These are phyloP conservation scores for Apus apus DNA, from an alignment of 2,113 vertebrate genomes.

Conservation along the genomic window DNA sequence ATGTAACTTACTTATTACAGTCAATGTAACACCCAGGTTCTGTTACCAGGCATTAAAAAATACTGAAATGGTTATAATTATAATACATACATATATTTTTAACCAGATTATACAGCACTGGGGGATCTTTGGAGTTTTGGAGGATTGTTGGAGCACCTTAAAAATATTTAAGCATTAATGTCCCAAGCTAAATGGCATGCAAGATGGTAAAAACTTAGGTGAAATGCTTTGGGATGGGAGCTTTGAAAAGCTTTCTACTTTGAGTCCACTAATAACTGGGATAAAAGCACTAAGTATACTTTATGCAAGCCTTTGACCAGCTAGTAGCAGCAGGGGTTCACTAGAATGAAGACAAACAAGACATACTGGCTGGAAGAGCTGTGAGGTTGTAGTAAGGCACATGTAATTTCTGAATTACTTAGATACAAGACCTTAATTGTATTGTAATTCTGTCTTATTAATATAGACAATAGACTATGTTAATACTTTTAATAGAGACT, in stretches of 20 bases:
- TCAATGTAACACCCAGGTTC: background rate
- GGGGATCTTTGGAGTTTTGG: background rate
- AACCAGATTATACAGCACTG: background rate
- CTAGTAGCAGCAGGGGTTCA: background rate
- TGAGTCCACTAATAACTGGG: background rate
- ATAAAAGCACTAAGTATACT: background rate
- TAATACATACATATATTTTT: background rate
- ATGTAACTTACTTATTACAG: fast-evolving
- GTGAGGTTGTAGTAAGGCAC: background rate
- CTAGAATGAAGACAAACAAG: background rate
- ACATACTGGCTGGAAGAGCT: background rate
- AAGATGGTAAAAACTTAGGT: background rate
- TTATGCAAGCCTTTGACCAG: background rate
- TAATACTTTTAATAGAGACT: conserved; percentile 63
- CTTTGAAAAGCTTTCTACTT: background rate
- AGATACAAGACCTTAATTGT: conserved; percentile 1
- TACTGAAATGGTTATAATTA: background rate
- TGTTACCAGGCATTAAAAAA: background rate
- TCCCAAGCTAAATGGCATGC: background rate
- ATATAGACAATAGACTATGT: conserved; percentile 46
- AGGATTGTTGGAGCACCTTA: background rate
- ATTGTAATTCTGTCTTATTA: conserved; percentile 31
- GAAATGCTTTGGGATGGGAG: background rate
- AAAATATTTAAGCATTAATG: background rate
- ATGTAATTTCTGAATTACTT: conserved; percentile 24